Evolutionary conservation across 2,113 vertebrate genomes (phyloP).

Genomic region (Willisornis vidua): DNA sequence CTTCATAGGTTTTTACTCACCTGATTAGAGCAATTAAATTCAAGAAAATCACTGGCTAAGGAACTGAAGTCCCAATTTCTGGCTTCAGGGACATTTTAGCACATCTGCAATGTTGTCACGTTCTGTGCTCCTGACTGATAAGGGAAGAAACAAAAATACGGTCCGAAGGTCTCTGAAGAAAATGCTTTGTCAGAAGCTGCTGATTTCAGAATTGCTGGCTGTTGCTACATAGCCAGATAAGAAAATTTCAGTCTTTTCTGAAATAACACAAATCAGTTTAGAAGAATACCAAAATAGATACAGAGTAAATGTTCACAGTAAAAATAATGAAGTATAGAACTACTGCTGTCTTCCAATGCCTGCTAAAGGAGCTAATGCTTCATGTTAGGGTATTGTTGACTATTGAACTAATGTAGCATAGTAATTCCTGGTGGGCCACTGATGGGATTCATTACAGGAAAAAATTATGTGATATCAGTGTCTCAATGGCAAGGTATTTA

Average conservation of each 20-base stretch:
- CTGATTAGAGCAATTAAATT: neutral
- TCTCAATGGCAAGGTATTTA: neutral
- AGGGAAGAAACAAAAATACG: neutral
- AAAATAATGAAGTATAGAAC: neutral
- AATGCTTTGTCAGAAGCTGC: neutral
- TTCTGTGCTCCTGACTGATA: neutral
- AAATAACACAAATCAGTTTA: neutral
- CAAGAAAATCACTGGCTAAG: neutral
- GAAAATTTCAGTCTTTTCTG: neutral
- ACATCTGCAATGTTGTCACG: neutral
- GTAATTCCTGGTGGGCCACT: neutral
- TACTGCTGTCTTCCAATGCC: neutral
- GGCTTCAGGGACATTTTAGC: neutral
- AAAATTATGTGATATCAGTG: neutral
- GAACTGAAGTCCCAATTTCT: neutral
- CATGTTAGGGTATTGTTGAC: neutral
- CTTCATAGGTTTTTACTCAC: neutral
- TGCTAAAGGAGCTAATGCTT: neutral
- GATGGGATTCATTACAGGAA: neutral
- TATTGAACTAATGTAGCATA: neutral
- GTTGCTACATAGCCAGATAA: neutral
- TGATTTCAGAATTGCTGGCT: neutral
- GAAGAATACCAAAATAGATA: neutral
- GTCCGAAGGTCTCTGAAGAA: neutral
- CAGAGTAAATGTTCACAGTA: neutral